Evolutionary conservation across 1,140 invertebrate genomes (phyloP).

Genomic region (Nephila pilipes): DNA sequence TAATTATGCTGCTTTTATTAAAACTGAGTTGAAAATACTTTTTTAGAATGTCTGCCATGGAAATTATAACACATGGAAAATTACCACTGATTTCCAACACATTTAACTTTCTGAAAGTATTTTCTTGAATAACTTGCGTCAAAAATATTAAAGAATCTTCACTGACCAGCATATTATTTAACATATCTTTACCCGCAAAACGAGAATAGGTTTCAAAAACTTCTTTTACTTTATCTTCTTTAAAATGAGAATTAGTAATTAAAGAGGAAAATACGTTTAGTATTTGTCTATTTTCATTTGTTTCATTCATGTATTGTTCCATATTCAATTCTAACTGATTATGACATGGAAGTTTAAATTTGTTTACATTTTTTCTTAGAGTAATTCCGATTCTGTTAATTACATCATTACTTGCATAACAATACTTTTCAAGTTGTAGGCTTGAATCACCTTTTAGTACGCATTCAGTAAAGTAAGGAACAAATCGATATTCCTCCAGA

Average conservation of each 20-base stretch:
- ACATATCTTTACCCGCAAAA: not conserved
- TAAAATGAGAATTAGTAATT: not conserved
- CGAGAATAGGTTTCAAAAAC: not conserved
- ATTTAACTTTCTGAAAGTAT: constrained; percentile 69
- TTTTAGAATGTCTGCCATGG: not conserved
- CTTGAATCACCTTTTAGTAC: not conserved
- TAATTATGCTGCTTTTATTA: constrained; percentile 4
- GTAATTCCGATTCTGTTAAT: too few species aligned
- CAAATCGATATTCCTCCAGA: constrained; percentile 91
- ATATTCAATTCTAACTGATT: too few species aligned
- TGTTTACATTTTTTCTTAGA: too few species aligned
- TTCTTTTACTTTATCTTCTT: not conserved
- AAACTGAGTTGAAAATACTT: constrained; percentile 31
- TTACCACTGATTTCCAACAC: constrained; percentile 54
- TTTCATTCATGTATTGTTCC: not conserved
- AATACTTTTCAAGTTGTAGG: not conserved
- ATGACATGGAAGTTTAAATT: too few species aligned
- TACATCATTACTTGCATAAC: not conserved
- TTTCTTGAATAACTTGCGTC: constrained; percentile 75
- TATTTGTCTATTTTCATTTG: not conserved
- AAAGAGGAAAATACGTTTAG: not conserved
- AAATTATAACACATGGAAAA: not conserved
- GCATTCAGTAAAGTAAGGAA: constrained; percentile 83
- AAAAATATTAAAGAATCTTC: constrained; percentile 50
- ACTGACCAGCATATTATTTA: constrained; percentile 20